Base-by-base conservation (phyloP, 2,888 invertebrate species). In the Cephalotes varians region DNA sequence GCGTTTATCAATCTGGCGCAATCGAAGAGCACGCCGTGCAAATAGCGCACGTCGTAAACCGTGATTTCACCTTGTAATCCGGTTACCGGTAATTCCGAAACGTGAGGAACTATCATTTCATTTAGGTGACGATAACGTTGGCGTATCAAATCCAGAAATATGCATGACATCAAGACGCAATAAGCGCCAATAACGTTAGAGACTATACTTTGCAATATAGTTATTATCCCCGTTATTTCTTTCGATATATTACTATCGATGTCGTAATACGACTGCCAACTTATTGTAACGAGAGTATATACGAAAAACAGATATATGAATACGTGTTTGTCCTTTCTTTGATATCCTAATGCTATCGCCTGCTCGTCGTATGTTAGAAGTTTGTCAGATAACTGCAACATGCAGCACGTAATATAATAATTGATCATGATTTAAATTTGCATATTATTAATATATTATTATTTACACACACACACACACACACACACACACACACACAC, bases 111-210 rank as follows among this genome's bases (percentile, higher is more conserved):
- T 34, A 86, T 85, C 3, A 0, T 54, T 25, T 73, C 21, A 28
- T 86, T 86, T 12, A 86, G 31, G 51, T 86, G 86, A 15, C 44
- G 73, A 47, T 83, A 85, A 18, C 86, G 85, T 73, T 86, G 86
- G 15, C 81, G 77, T 37, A 65, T 49, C 47, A 86, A 49, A 64
- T 86, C 81, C 1, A 86, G 69, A 58, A 83, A 44, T 21, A 81
- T 40, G 34, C 56, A 72, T 31, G 12, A 47, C 37, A 58, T 2
- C 15, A 64, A 51, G 2, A 56, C 4, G 34, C 54, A 54, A 12
- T 47, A 65, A 1, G 40, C 21, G 25, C 54, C 65, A 6, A 5
- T 3, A 9, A 54, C 0, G 0, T 0, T 6, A 6, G 15, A 40
- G 40, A 51, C 1, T 9, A 28, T 2, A 2, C 4, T 0, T 1